Evolutionary conservation across 1,140 invertebrate genomes (phyloP), one percentile per base, ranked within the genome.

Genomic region (Drosophila bipectinata): DNA sequence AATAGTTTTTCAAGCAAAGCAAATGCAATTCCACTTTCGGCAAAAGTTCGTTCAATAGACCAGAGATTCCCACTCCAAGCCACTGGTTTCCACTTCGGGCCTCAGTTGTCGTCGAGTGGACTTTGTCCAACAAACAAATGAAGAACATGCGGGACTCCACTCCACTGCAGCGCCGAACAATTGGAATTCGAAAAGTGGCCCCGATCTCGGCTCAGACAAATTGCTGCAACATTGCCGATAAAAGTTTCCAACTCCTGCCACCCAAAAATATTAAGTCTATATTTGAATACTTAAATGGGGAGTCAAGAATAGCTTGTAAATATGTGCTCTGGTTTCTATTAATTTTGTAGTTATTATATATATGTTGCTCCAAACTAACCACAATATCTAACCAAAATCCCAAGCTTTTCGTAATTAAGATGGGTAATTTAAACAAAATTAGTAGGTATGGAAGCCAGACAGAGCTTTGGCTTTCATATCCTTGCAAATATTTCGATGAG

Each of bases 1-100:
- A 87, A 87, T 87, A 87, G 82, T 87, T 87, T 87, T 72, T 76
- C 83, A 88, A 87, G 83, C 82, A 87, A 85, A 82, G 82, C 83
- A 87, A 87, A 87, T 87, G 83, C 82, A 87, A 87, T 87, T 87
- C 82, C 66, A 87, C 78, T 87, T 87, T 77, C 72, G 56, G 67
- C 66, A 72, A 87, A 87, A 87, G 71, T 87, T 87, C 61, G 39
- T 61, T 83, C 80, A 84, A 84, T 83, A 62, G 76, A 75, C 72
- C 67, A 69, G 72, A 69, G 72, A 56, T 72, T 59, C 57, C 39
- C 52, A 21, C 56, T 41, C 32, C 21, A 26, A 49, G 28, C 44
- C 64, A 32, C 14, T 30, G 41, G 4, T 44, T 7, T 7, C 10
- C 10, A 15, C n/a, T n/a, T 18, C 24, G 15, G 66, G 45, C 14